These are phyloP conservation scores for Rugalucina vietnamica DNA, from an alignment of 2,888 invertebrate species.

Conservation along the genomic window DNA sequence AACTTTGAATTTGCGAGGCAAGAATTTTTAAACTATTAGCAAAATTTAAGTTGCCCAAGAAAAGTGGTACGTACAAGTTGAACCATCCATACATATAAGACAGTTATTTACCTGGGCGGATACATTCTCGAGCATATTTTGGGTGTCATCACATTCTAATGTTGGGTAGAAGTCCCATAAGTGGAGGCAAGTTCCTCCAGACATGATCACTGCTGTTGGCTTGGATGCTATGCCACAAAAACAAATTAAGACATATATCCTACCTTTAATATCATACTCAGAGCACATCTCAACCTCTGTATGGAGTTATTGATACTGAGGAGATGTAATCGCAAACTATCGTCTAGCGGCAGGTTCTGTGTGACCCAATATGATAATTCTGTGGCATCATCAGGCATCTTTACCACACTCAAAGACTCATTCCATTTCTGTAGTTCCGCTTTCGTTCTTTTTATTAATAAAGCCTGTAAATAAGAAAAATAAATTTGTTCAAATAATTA, in stretches of 20 bases:
- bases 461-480: conserved; percentile 65
- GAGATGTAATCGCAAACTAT: conserved; percentile 87
- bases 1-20: no score
- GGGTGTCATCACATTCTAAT: no score
- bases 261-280: conserved; percentile 84
- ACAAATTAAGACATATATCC: not conserved
- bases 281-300: conserved; percentile 88
- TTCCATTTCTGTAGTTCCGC: conserved; percentile 83
- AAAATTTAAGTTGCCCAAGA: no score
- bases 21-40: no score
- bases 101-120: no score
- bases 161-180: no score
- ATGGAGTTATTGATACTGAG: conserved; percentile 89
- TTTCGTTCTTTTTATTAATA: conserved; percentile 80
- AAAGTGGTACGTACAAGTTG: no score
- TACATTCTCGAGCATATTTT: no score
- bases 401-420: conserved; percentile 73
- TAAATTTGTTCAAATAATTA: not conserved
- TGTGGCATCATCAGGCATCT: conserved; percentile 88
- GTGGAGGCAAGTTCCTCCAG: no score
- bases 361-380: conserved; percentile 92
- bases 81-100: no score
- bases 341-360: conserved; percentile 90
- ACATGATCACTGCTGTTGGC: not conserved
- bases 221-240: not conserved